These are phyloP conservation scores for Rhinopomastus cyanomelas DNA, from an alignment of 2,113 vertebrate genomes.

Conservation along the genomic window DNA sequence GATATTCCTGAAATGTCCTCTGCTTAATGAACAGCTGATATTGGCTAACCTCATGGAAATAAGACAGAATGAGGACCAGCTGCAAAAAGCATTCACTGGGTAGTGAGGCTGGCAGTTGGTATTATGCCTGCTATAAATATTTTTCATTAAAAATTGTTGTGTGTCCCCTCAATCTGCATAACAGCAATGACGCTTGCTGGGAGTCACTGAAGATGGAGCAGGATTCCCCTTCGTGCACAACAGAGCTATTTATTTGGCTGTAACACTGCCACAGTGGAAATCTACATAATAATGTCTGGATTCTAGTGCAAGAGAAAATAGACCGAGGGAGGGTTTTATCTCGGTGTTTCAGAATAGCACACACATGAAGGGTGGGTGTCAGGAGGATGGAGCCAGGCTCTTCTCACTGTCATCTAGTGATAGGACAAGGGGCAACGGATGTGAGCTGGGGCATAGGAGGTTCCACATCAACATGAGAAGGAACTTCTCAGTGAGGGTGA, in stretches of 20 bases:
- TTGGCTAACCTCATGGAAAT: conserved; percentile 72
- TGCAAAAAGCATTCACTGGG: conserved; percentile 72
- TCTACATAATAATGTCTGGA: background rate
- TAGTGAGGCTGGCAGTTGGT: conserved; percentile 72
- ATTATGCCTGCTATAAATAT: conserved; percentile 76
- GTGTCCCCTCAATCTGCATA: conserved; percentile 71
- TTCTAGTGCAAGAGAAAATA: conserved; percentile 24
- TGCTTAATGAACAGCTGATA: conserved; percentile 76
- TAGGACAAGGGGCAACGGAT: too few species aligned
- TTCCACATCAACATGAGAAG: too few species aligned
- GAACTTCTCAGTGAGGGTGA: too few species aligned
- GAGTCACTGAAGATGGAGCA: conserved; percentile 52
- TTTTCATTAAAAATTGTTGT: conserved; percentile 80
- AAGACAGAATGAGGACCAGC: conserved; percentile 72
- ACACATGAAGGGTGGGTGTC: too few species aligned
- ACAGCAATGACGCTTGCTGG: conserved; percentile 57
- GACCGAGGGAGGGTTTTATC: background rate
- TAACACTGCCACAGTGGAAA: conserved; percentile 39
- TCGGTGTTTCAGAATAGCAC: background rate
- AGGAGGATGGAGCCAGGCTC: too few species aligned
- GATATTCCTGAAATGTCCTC: conserved; percentile 67
- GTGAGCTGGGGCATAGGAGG: too few species aligned
- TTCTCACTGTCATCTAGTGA: too few species aligned
- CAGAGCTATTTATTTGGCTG: conserved; percentile 50
- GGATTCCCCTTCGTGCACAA: conserved; percentile 47